Base-by-base conservation (phyloP, 2,113 vertebrate genomes). In the Brienomyrus brachyistius region DNA sequence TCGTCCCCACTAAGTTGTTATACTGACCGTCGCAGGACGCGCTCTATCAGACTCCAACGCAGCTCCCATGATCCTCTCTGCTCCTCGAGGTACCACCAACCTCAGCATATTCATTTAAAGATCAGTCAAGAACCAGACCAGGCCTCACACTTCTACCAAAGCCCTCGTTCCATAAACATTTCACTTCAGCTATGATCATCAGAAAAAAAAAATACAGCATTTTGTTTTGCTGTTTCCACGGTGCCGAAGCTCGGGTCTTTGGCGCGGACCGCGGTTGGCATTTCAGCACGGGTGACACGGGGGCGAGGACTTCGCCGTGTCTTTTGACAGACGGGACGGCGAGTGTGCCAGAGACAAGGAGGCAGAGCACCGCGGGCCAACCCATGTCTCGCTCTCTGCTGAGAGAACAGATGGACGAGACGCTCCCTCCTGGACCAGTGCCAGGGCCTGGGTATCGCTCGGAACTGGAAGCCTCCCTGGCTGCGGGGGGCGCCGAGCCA, bases 361-460 rank as follows among this genome's bases (percentile, higher is more conserved):
- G 21, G 17, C 43, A 51, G 70, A 83, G 48, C 74, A 66, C 56
- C 0, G 54, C 54, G 19, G 74, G 48, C 27, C 45, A 51, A 48
- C 35, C 88, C 66, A 62, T 31, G 35, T 50, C 45, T 31, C 45
- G 86, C 66, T 27, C 74, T 91, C 88, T 88, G 90, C 90, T 89
- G 88, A 77, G 91, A 52, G 90, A 91, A 89, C 92, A 93, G 91
- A 93, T 92, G 92, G 91, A 90, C 70, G 85, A 59, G 82, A 74
- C 89, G 83, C 80, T 82, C 87, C 90, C 86, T 50, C 35, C 87
- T 93, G 91, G 89, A 89, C 48, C 21, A 27, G 43, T 17, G 89
- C 92, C 74, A 83, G 51, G 74, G 48, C 51, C 88, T 51, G 91
- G 91, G 90, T 90, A 70, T 56, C 31, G 59, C 88, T 91, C 83